Evolutionary conservation across 2,797 vertebrate species (phyloP), one percentile per base, ranked within the genome.

Genomic region (Hyperoplus immaculatus): DNA sequence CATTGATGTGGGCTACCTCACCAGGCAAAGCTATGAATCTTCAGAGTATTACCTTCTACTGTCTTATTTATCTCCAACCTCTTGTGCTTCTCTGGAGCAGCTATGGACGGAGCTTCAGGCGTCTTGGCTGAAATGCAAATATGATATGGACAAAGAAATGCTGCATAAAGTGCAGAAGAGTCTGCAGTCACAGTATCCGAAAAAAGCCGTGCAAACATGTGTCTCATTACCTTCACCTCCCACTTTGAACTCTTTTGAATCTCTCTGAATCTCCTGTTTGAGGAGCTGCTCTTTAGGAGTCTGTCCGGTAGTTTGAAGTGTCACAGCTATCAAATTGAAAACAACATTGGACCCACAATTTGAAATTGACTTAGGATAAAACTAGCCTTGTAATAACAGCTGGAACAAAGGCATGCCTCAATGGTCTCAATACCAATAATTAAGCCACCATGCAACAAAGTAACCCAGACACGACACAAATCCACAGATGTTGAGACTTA

Each of bases 191-290:
- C 29, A 29, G 29, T 29, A 21, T 71, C 9, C 1, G 9, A 67
- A n/a, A 50, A 62, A 66, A 80, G 53, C 58, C 69, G 68, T 63
- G 74, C 82, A 69, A 72, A 82, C 47, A 51, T 14, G 1, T 39
- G 14, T 85, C 64, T 0, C 77, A 86, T 84, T 93, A 96, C 89
- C 90, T 95, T 95, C 94, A 92, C 42, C 75, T 82, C 38, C 81
- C 51, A 45, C n/a, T 83, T 21, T 75, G 36, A 77, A n/a, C 39
- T 86, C 57, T 53, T 1, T 53, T 45, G 59, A 67, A 63, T 57
- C 68, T 54, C 46, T 82, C 55, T 83, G 65, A 58, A 64, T 61
- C n/a, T 93, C 86, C 58, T 87, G 82, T 58, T 81, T 81, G 47
- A 78, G 63, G 5, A 79, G 46, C 38, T 88, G 74, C 60, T 85